Evolutionary conservation across 2,888 invertebrate species (phyloP).

Genomic region (Liodrosophila aerea): DNA sequence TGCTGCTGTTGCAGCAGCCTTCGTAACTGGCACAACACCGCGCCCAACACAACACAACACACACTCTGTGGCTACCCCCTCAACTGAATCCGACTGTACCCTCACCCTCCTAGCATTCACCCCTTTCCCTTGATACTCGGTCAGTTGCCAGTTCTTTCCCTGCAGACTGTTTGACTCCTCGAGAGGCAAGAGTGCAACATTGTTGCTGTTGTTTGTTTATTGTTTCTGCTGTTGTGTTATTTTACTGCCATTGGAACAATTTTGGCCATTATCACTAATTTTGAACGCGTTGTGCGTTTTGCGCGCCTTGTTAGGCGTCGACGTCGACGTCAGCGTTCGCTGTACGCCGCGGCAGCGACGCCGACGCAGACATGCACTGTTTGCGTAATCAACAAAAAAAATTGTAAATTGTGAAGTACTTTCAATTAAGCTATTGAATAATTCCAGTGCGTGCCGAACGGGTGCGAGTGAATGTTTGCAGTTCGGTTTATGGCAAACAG

Average conservation of each 20-base stretch:
- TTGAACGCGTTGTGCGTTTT: slow-evolving; percentile 52
- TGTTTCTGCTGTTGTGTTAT: slow-evolving; percentile 6
- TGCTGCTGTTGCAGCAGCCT: slow-evolving; percentile 51
- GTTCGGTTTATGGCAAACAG: slow-evolving; percentile 1
- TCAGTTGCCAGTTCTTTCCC: not conserved
- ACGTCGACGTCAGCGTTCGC: slow-evolving; percentile 22
- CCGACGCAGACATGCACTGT: slow-evolving; percentile 53
- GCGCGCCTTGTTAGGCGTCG: slow-evolving; percentile 62
- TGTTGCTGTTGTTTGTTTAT: slow-evolving; percentile 20
- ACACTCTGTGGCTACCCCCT: slow-evolving; percentile 18
- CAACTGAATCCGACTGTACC: slow-evolving; percentile 21
- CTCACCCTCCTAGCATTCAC: slow-evolving; percentile 28
- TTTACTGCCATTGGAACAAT: slow-evolving; percentile 71
- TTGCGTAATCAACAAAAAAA: slow-evolving; percentile 66
- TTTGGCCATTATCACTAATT: slow-evolving; percentile 78
- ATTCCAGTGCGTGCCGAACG: slow-evolving; percentile 59
- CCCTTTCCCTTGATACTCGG: slow-evolving; percentile 1
- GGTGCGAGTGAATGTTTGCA: slow-evolving; percentile 56
- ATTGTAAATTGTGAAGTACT: slow-evolving; percentile 71
- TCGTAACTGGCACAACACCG: slow-evolving; percentile 68
- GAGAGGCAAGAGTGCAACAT: not conserved
- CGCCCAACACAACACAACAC: slow-evolving; percentile 7
- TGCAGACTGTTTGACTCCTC: slow-evolving; percentile 28
- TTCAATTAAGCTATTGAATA: slow-evolving; percentile 78
- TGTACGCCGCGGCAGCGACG: slow-evolving; percentile 13